Conservation (phyloP, 2,888 invertebrate genomes). For the Platerodrilus igneus region DNA sequence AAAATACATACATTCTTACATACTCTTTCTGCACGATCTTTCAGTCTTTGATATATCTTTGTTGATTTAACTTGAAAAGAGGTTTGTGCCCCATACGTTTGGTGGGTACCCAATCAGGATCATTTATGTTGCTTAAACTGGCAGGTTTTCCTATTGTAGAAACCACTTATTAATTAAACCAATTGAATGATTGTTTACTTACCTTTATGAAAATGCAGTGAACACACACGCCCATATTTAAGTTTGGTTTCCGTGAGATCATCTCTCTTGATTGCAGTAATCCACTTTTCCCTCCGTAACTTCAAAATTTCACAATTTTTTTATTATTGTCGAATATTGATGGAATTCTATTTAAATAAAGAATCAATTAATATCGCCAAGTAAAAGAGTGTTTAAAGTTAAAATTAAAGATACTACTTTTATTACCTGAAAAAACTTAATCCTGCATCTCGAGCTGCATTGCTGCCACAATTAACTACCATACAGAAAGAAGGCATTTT, state of each 20-base stretch:
- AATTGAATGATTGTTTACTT: background rate
- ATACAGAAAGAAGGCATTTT: too few species aligned
- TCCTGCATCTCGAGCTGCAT: too few species aligned
- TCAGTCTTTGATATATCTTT: background rate
- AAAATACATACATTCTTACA: too few species aligned
- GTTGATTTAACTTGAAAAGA: slow-evolving; percentile 1
- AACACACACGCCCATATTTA: slow-evolving; percentile 7
- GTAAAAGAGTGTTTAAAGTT: too few species aligned
- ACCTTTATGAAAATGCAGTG: slow-evolving; percentile 1
- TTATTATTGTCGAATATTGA: background rate
- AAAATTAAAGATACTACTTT: too few species aligned
- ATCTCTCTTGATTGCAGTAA: slow-evolving; percentile 4
- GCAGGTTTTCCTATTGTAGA: slow-evolving; percentile 2
- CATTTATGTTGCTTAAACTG: background rate
- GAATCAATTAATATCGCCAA: too few species aligned
- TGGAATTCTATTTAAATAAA: background rate
- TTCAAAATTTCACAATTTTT: slow-evolving; percentile 1
- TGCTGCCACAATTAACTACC: too few species aligned
- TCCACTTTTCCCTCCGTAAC: slow-evolving; percentile 5
- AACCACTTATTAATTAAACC: slow-evolving; percentile 2
- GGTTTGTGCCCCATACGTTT: slow-evolving; percentile 2
- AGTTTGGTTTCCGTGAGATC: slow-evolving; percentile 6
- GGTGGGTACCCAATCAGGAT: slow-evolving; percentile 6
- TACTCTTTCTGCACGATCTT: too few species aligned
- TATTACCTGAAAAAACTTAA: too few species aligned